A percentile compares a stretch with the other conserved stretches of the same genome.
Evolutionary conservation across 2,888 invertebrate genomes (phyloP).

Genomic region (Monochamus alternatus): DNA sequence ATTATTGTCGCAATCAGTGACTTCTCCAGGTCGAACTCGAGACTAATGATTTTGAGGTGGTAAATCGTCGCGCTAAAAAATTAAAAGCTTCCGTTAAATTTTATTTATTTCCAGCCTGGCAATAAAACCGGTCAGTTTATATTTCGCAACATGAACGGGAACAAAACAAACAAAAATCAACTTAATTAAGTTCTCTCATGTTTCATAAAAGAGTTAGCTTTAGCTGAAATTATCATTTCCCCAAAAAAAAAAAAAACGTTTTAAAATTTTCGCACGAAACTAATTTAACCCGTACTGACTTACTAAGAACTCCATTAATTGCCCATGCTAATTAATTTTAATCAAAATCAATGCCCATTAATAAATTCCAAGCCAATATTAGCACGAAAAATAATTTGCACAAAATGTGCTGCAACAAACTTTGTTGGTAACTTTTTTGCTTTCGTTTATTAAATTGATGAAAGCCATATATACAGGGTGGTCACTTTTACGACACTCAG

Average conservation of each 20-base stretch:
- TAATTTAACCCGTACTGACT: not conserved
- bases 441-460: no score
- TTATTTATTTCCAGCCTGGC: slow-evolving; percentile 25
- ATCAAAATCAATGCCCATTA: not conserved
- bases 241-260: slow-evolving; percentile 3
- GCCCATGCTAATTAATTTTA: not conserved
- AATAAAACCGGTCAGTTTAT: slow-evolving; percentile 30
- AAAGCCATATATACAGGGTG: no score
- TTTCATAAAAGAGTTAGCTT: slow-evolving; percentile 22
- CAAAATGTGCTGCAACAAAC: no score
- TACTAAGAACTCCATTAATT: slow-evolving; percentile 16
- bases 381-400: no score
- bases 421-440: no score
- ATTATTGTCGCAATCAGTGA: no score
- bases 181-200: slow-evolving; percentile 21
- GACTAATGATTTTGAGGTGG: slow-evolving; percentile 5
- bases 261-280: not conserved
- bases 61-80: slow-evolving; percentile 13
- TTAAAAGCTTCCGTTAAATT: slow-evolving; percentile 10
- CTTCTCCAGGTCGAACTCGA: no score
- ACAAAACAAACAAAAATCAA: slow-evolving; percentile 24
- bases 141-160: slow-evolving; percentile 19
- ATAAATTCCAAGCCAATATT: not conserved
- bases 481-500: no score
- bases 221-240: slow-evolving; percentile 26